Conservation (phyloP, 2,888 invertebrate species). For the Drosophila sordidula region DNA sequence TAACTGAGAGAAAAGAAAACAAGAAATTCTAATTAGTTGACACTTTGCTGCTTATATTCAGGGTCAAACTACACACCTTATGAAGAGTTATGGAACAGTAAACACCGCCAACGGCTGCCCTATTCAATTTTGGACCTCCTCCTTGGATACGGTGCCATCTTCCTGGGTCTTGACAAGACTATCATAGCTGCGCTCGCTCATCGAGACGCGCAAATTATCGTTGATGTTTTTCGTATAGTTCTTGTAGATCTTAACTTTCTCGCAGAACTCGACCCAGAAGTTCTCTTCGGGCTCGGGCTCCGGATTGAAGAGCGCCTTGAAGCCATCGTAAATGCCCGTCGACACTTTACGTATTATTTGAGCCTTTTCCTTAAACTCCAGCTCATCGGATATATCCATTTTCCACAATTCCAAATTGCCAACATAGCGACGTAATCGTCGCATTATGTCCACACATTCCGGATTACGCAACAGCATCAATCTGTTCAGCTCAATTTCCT, state of each 20-base stretch:
- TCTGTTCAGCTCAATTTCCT: conserved; percentile 86
- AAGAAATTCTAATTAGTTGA: not conserved
- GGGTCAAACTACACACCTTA: conserved; percentile 33
- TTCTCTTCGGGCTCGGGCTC: conserved; percentile 86
- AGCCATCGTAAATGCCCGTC: conserved; percentile 85
- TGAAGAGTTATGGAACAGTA: conserved; percentile 28
- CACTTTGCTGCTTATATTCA: not conserved
- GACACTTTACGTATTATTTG: conserved; percentile 90
- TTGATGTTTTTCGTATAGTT: conserved; percentile 88
- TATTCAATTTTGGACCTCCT: conserved; percentile 22
- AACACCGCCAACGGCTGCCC: conserved; percentile 1
- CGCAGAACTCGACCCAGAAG: conserved; percentile 90
- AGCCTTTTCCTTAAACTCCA: conserved; percentile 89
- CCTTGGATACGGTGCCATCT: conserved; percentile 16
- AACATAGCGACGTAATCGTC: conserved; percentile 91
- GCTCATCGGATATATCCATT: conserved; percentile 87
- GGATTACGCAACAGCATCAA: conserved; percentile 93
- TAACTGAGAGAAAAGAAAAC: conserved; percentile 19
- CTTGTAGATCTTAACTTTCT: conserved; percentile 89
- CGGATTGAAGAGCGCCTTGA: conserved; percentile 87
- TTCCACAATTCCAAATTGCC: conserved; percentile 92
- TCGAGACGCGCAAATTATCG: conserved; percentile 78
- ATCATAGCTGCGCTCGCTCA: conserved; percentile 79
- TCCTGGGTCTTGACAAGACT: conserved; percentile 64
- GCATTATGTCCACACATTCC: conserved; percentile 91